Percentiles rank a stretch among this genome's conserved stretches.
Evolutionary conservation across 2,888 invertebrate genomes (phyloP).

Genomic region (Plagodis dolabraria): DNA sequence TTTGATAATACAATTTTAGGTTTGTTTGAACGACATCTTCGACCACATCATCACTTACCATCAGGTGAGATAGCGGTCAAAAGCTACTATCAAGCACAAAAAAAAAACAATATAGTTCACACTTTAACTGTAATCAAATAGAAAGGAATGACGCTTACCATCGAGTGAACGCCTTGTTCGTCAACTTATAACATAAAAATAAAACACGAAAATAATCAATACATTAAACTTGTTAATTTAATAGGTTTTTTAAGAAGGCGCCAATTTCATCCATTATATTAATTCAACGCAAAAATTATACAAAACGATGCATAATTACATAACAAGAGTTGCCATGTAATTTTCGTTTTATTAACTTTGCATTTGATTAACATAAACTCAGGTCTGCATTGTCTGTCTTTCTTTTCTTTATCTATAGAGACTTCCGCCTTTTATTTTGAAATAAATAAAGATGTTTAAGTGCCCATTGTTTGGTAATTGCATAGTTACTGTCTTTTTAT

Average conservation of each 20-base stretch:
- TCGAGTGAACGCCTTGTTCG: too few species aligned
- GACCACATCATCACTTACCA: too few species aligned
- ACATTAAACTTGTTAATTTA: too few species aligned
- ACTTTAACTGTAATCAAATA: too few species aligned
- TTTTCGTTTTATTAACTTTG: constrained; percentile 30
- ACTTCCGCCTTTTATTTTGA: constrained; percentile 29
- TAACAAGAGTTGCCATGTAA: constrained; percentile 24
- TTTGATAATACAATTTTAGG: too few species aligned
- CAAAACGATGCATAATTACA: constrained; percentile 19
- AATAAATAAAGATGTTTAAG: constrained; percentile 1
- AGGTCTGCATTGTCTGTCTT: constrained; percentile 27
- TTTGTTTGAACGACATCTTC: too few species aligned
- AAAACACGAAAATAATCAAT: too few species aligned
- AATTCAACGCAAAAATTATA: constrained; percentile 20
- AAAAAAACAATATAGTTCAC: too few species aligned
- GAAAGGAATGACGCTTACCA: too few species aligned
- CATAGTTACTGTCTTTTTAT: too few species aligned
- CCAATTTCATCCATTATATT: constrained; percentile 14
- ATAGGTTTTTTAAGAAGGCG: constrained; percentile 5
- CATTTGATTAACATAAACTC: constrained; percentile 33
- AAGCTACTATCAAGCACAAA: too few species aligned
- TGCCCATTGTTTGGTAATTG: not conserved
- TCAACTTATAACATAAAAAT: constrained; percentile 1
- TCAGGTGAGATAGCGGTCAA: too few species aligned
- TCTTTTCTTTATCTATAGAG: constrained; percentile 12